Conservation (phyloP, 30 jellyfish, hydroid and myxozoan genomes). For the Cassiopea xamachana region DNA sequence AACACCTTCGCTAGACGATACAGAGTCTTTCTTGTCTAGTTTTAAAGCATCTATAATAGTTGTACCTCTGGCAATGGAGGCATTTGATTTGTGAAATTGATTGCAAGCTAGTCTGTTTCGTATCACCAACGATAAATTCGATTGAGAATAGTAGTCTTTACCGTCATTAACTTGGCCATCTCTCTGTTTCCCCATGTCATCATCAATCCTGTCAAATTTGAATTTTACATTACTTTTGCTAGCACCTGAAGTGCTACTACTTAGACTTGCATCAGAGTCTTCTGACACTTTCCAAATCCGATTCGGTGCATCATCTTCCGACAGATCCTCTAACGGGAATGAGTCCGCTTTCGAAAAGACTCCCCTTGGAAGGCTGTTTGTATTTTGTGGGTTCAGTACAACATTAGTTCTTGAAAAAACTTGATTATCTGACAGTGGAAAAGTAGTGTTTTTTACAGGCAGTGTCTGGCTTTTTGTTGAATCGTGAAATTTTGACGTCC, state of each 20-base stretch:
- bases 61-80: slow-evolving; percentile 70
- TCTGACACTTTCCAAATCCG: slow-evolving; percentile 66
- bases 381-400: background rate
- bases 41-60: slow-evolving; percentile 73
- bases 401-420: slow-evolving; percentile 13
- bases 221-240: slow-evolving; percentile 65
- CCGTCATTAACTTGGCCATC: background rate
- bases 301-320: slow-evolving; percentile 59
- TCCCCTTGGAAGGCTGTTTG: slow-evolving; percentile 34
- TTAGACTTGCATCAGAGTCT: slow-evolving; percentile 72
- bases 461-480: slow-evolving; percentile 42
- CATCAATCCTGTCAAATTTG: slow-evolving; percentile 14
- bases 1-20: slow-evolving; percentile 43
- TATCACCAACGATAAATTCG: slow-evolving; percentile 45
- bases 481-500: background rate
- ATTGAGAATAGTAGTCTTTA: slow-evolving; percentile 51
- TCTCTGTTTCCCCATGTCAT: background rate
- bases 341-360: slow-evolving; percentile 35
- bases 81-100: slow-evolving; percentile 22
- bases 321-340: slow-evolving; percentile 39
- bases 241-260: slow-evolving; percentile 65
- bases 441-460: background rate
- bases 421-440: slow-evolving; percentile 11
- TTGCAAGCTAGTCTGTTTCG: slow-evolving; percentile 59
- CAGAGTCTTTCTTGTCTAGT: slow-evolving; percentile 55